These are phyloP conservation scores for Stegodyphus dumicola DNA, from an alignment of 1,140 invertebrate species.

Conservation along the genomic window DNA sequence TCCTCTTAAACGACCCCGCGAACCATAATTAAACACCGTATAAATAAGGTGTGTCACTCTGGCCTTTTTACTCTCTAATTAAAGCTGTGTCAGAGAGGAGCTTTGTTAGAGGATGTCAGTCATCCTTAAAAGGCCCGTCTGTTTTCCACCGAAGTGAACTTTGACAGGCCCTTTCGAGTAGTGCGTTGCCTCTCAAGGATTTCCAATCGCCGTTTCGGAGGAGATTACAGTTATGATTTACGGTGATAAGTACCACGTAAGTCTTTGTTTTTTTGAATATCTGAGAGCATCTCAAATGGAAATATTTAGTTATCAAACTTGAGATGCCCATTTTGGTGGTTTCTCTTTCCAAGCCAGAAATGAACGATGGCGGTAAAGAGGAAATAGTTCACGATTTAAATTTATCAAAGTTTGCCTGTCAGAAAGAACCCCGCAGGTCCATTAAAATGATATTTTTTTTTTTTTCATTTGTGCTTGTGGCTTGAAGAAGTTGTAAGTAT, in stretches of 20 bases:
- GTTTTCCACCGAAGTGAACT: not conserved
- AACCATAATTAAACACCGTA: conserved; percentile 40
- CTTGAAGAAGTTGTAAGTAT: too few species aligned
- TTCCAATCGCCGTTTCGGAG: not conserved
- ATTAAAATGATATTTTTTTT: too few species aligned
- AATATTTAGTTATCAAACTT: too few species aligned
- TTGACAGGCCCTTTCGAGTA: not conserved
- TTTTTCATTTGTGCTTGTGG: too few species aligned
- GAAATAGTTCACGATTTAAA: too few species aligned
- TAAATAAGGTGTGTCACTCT: conserved; percentile 47
- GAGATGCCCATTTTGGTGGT: too few species aligned
- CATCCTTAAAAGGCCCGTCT: not conserved
- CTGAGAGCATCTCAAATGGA: not conserved
- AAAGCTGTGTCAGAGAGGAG: conserved; percentile 31
- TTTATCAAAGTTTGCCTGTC: too few species aligned
- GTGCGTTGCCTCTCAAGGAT: not conserved
- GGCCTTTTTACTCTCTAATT: conserved; percentile 21
- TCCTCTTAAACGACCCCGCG: not conserved
- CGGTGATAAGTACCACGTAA: not conserved
- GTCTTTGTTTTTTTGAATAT: not conserved
- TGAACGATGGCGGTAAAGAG: too few species aligned
- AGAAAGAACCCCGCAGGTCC: too few species aligned
- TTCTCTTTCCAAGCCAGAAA: too few species aligned
- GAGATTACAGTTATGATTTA: not conserved
- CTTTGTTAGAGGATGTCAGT: conserved; percentile 36